phyloP scores from a whole-genome alignment of 2,888 invertebrate genomes.

The Sphinx pinastri region DNA sequence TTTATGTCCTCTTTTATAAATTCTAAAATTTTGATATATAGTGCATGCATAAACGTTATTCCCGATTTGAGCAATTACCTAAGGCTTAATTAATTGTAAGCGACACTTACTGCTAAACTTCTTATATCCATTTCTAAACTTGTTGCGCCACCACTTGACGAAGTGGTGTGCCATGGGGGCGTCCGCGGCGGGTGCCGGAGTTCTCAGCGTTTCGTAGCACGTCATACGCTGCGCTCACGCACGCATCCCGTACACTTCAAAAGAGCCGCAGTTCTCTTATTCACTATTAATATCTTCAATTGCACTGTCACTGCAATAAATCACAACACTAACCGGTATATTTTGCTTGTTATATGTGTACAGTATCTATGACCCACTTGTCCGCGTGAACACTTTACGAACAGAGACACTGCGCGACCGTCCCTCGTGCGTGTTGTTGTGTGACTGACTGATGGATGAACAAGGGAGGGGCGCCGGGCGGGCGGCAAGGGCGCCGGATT shows the following conservation, averaged over 20 bases:
- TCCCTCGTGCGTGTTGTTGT: conserved; percentile 63
- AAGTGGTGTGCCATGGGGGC: conserved; percentile 89
- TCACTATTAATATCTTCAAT: conserved; percentile 57
- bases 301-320: conserved; percentile 67
- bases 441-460: conserved; percentile 79
- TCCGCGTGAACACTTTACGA: conserved; percentile 70
- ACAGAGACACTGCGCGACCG: conserved; percentile 57
- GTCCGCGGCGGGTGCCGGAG: conserved; percentile 82
- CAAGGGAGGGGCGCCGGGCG: conserved; percentile 56
- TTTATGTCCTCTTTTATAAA: no score
- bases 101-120: conserved; percentile 87
- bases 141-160: conserved; percentile 90
- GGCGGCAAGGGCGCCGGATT: conserved; percentile 47
- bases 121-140: conserved; percentile 89
- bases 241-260: conserved; percentile 82
- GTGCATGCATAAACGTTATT: background rate
- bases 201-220: conserved; percentile 84
- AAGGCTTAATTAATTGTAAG: background rate
- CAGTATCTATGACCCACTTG: conserved; percentile 78
- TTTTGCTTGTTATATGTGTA: conserved; percentile 44
- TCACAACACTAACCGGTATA: conserved; percentile 63
- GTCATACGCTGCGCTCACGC: conserved; percentile 85
- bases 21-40: background rate
- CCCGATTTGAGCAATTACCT: background rate
- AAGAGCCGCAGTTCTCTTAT: conserved; percentile 73